A percentile compares a stretch with the other conserved stretches of the same genome.
phyloP scores from a whole-genome alignment of 2,888 invertebrate genomes.

The Orthonevra nobilis region DNA sequence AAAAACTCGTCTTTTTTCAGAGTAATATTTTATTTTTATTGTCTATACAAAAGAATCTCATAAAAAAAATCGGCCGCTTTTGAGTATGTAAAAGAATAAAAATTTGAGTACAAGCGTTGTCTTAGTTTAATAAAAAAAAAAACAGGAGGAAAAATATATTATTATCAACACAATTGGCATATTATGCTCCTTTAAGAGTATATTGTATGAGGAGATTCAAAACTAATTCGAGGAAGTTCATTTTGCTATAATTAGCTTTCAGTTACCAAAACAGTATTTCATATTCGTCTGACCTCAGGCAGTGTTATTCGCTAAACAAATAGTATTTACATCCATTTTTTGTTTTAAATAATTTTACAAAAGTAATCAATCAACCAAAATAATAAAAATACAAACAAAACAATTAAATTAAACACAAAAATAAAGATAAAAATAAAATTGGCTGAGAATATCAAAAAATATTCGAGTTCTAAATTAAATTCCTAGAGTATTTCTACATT shows the following conservation, averaged over 20 bases:
- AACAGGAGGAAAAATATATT: background rate
- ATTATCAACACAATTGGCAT: background rate
- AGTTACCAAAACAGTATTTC: slow-evolving; percentile 23
- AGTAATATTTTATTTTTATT: slow-evolving; percentile 12
- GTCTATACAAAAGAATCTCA: slow-evolving; percentile 38
- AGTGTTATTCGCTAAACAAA: slow-evolving; percentile 78
- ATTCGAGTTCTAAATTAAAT: slow-evolving; percentile 42
- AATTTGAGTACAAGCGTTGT: slow-evolving; percentile 59
- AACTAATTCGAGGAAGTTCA: slow-evolving; percentile 18
- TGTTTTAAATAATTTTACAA: slow-evolving; percentile 10
- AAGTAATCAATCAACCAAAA: slow-evolving; percentile 35
- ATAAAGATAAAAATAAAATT: slow-evolving; percentile 26
- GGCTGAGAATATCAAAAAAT: slow-evolving; percentile 45
- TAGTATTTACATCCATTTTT: slow-evolving; percentile 60
- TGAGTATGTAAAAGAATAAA: slow-evolving; percentile 25
- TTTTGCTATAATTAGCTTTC: slow-evolving; percentile 14
- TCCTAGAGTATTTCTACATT: slow-evolving; percentile 20
- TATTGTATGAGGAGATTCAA: background rate
- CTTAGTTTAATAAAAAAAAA: slow-evolving; percentile 6
- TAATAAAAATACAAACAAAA: slow-evolving; percentile 31
- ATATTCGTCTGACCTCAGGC: slow-evolving; percentile 71
- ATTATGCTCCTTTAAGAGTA: slow-evolving; percentile 5
- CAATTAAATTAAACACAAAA: slow-evolving; percentile 52
- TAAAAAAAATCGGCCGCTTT: slow-evolving; percentile 9
- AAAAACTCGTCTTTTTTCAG: background rate